These are phyloP conservation scores for Aix galericulata DNA, from an alignment of 2,113 vertebrate species.

Conservation along the genomic window DNA sequence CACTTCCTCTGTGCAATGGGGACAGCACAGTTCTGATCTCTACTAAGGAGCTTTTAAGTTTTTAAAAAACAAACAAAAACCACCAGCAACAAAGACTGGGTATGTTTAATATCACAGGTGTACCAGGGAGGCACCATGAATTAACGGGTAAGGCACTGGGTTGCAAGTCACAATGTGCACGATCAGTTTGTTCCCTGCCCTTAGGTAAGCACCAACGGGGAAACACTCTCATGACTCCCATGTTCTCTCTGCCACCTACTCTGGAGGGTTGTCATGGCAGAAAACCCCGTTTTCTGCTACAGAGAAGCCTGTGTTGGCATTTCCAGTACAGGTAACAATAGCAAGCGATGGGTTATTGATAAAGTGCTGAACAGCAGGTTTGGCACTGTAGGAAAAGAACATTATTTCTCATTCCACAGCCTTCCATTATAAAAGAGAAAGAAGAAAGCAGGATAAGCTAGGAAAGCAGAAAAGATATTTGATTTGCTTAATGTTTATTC, in stretches of 20 bases:
- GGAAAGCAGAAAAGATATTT: background rate
- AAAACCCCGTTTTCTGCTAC: background rate
- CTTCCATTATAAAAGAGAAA: background rate
- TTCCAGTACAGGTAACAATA: background rate
- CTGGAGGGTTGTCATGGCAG: background rate
- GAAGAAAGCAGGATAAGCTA: background rate
- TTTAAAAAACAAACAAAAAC: background rate
- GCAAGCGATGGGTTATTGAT: background rate
- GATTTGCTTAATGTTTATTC: background rate
- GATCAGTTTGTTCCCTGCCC: background rate
- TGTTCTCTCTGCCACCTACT: background rate
- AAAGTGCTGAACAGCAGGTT: background rate
- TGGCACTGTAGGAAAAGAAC: background rate
- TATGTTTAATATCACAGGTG: background rate
- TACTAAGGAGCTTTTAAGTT: background rate
- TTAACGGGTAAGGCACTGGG: rapidly evolving
- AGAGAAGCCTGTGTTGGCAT: background rate
- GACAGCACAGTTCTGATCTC: background rate
- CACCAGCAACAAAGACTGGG: no score
- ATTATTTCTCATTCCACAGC: background rate
- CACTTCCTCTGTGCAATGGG: background rate
- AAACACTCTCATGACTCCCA: background rate
- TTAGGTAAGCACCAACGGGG: background rate
- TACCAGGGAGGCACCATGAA: background rate
- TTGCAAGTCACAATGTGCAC: background rate